These are phyloP conservation scores for Nycticebus coucang DNA, from an alignment of 2,113 vertebrate genomes.

Conservation along the genomic window DNA sequence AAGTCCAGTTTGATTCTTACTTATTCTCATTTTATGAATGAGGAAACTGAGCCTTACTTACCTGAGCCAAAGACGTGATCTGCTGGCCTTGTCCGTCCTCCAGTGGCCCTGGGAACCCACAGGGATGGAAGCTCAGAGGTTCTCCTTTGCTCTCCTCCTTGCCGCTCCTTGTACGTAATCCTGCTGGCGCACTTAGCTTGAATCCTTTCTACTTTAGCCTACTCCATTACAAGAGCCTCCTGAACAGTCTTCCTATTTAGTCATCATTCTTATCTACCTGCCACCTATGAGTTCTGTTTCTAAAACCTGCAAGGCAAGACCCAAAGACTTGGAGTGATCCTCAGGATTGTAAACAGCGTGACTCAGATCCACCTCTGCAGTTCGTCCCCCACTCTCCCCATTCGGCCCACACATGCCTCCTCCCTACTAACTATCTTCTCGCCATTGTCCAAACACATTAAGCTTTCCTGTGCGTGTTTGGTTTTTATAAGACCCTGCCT, in stretches of 20 bases:
- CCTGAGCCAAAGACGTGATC: no score
- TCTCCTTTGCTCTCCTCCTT: background rate
- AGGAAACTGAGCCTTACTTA: background rate
- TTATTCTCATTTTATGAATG: background rate
- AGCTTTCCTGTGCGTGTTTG: background rate
- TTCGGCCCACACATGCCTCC: background rate
- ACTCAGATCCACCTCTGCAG: background rate
- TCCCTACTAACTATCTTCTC: background rate
- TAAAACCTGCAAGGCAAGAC: background rate
- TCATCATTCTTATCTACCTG: background rate
- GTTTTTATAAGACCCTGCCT: background rate
- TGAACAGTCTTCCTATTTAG: background rate
- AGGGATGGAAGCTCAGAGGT: background rate
- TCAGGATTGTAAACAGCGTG: background rate
- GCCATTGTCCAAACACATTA: background rate
- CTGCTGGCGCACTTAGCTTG: background rate
- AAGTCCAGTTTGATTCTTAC: background rate
- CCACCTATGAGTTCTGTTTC: background rate
- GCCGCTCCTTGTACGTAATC: background rate
- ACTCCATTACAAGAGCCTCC: background rate
- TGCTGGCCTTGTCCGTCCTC: background rate
- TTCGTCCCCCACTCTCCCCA: no score
- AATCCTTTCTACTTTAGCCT: background rate
- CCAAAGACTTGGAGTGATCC: background rate
- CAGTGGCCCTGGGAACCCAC: background rate